Percentiles rank a stretch among this genome's conserved stretches.
These are phyloP conservation scores for Callionymus lyra DNA, from an alignment of 2,113 vertebrate genomes.

Conservation along the genomic window DNA sequence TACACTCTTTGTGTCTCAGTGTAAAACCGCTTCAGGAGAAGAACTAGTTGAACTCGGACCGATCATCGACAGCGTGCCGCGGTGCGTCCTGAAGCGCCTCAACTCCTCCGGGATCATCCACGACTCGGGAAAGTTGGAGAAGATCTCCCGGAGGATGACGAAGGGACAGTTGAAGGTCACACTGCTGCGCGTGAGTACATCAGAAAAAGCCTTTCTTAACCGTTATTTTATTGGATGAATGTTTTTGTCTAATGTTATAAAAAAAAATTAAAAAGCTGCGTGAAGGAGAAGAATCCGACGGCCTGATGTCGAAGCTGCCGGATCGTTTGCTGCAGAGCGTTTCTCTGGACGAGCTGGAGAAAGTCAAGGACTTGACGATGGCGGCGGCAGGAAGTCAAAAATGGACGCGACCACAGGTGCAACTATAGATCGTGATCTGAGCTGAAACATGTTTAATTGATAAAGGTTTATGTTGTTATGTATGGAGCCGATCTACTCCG, in stretches of 20 bases:
- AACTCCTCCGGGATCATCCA: constrained; percentile 25
- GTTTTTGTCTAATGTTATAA: not conserved
- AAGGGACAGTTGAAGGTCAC: constrained; percentile 48
- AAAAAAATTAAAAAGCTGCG: constrained; percentile 20
- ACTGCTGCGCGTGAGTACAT: constrained; percentile 51
- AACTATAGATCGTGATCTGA: too few relatives aligned
- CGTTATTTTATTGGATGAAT: not conserved
- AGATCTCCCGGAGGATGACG: constrained; percentile 34
- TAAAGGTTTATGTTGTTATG: too few relatives aligned
- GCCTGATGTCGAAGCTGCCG: constrained; percentile 34
- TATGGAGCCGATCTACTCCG: too few relatives aligned
- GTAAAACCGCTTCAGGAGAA: constrained; percentile 11
- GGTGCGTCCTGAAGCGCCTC: constrained; percentile 24
- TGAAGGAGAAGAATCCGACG: constrained; percentile 7
- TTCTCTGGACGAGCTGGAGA: constrained; percentile 18
- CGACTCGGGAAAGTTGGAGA: constrained; percentile 27
- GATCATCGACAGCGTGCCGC: constrained; percentile 33
- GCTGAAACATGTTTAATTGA: too few relatives aligned
- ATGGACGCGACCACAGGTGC: too few relatives aligned
- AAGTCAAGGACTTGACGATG: not conserved
- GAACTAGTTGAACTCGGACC: constrained; percentile 40
- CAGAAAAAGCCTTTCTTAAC: not conserved
- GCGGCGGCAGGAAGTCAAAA: too few relatives aligned
- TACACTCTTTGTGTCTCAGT: constrained; percentile 6
- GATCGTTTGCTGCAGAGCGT: constrained; percentile 31